Evolutionary conservation across 2,797 vertebrate genomes (phyloP), one percentile per base, ranked within the genome.

Genomic region (Platyrinchus mystaceus): DNA sequence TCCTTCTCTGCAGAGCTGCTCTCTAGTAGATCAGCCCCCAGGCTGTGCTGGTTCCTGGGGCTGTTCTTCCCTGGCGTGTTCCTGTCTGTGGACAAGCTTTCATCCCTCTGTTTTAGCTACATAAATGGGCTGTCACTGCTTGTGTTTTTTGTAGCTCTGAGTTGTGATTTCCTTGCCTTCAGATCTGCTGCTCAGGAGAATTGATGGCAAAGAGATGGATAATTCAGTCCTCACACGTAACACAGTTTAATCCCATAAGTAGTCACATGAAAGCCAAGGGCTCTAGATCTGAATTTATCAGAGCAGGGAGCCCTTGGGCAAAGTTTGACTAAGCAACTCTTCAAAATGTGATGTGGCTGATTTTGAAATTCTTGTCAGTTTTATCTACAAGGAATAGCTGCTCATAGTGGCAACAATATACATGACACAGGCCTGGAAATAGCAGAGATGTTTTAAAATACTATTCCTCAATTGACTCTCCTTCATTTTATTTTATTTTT

Each of bases 331-430:
- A 22, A 86, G 67, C 46, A 94, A 16, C 43, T 71, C 53, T 78
- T 66, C 78, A 36, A 58, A 56, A 14, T 23, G 41, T 43, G 19
- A 50, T 36, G 19, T 39, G 52, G 44, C 47, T 81, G 56, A 58
- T 79, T 84, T 79, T 69, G 55, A 87, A 90, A 74, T 63, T 32
- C 60, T 58, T 89, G 43, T 55, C 64, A 81, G 46, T 68, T 68
- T 86, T 70, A n/a, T 62, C 28, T 37, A 8, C 2, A 6, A 30
- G n/a, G 46, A 91, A 34, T 34, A 74, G 41, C 46, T 62, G 52
- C 32, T 90, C 10, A 9, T 37, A 47, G 19, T 77, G 44, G 36
- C 34, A 80, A 63, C 20, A 62, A 24, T 62, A 5, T 32, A 6
- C 30, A 12, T 21, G 52, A 13, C 19, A 36, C 11, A 73, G 14